Evolutionary conservation across 2,113 vertebrate genomes (phyloP), one percentile per base, ranked within the genome.

Genomic region (Gobio gobio): DNA sequence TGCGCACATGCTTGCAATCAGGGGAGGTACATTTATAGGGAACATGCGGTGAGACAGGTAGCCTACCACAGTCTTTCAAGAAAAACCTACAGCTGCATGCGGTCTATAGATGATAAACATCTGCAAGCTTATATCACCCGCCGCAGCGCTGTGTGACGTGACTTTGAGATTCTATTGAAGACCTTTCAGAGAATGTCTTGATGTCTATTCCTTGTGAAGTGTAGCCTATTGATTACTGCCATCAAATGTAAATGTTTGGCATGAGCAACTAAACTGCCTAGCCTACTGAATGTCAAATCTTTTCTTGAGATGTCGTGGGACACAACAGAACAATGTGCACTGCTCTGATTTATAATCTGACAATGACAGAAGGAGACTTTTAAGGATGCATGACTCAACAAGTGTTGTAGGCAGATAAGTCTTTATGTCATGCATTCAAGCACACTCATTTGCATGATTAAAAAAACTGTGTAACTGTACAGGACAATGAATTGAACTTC

Each of bases 31-130:
- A 58, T 5, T 4, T 29, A 29, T 29, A 22, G 47, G 78, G 51
- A 59, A 49, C 73, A 58, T 56, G 33, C 54, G 77, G 82, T 61
- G 9, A 24, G 36, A 43, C 18, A 61, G 7, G 59, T 40, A 40
- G 40, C 40, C 40, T 40, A 81, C 75, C 84, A 68, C 68, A 82
- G 51, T 47, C 36, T 74, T 59, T 84, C 8, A 66, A 26, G 40
- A 24, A 68, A 87, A 61, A 26, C 73, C 24, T 29, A 82, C 51
- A 58, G 29, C 9, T 73, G 63, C 40, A 40, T 40, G 40, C 51
- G 59, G 63, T 61, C 70, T 63, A 49, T 20, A 56, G 54, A 85
- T 58, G 26, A 58, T 4, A 64, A 54, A 66, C 22, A 63, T 36
- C 56, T 78, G 43, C 43, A 24, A 43, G 72, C 49, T 26, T 64